Evolutionary conservation across 2,113 vertebrate species (phyloP), one percentile per base, ranked within the genome.

Genomic region (Daphoenositta chrysoptera): DNA sequence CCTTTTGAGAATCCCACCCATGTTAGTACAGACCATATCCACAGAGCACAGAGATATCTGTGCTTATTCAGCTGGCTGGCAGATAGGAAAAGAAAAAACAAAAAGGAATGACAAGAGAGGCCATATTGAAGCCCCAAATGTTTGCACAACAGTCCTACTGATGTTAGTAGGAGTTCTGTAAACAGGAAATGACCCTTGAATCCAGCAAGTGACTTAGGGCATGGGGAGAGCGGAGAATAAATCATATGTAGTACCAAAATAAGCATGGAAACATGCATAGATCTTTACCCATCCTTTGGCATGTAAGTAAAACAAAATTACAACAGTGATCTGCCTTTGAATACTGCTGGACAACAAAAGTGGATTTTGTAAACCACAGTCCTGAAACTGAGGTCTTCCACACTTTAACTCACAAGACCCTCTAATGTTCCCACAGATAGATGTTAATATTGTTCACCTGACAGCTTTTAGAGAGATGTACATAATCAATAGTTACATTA

Each of bases 101-200:
- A 40, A 44, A 44, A 8, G 16, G 6, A 58, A 53, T 11, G 53
- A 69, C 31, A 69, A 70, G 17, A 60, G 19, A 69, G 68, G 68
- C 51, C 31, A 53, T 56, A 63, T 1, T 63, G 51, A 70, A 95
- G 40, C 15, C 51, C 18, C 14, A 90, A 39, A 77, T 63, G 7
- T 93, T 94, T 94, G 90, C 47, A 92, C 60, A 96, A 88, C 56
- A 71, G 64, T 83, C 70, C 63, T 87, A 33, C 42, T 56, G 35
- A 83, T 81, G 42, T 56, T 64, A 81, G 12, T 3, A 69, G 75
- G 47, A 73, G 79, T 73, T 83, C 71, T 77, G 90, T 64, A 90
- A 93, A 91, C 85, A 78, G 94, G 92, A 95, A 93, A 51, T 20
- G 54, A 92, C 76, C 71, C 75, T 56, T 78, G 64, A 93, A 86